Evolutionary conservation across 64 coral and sea anemone species (phyloP).

Genomic region (Actinia equina): DNA sequence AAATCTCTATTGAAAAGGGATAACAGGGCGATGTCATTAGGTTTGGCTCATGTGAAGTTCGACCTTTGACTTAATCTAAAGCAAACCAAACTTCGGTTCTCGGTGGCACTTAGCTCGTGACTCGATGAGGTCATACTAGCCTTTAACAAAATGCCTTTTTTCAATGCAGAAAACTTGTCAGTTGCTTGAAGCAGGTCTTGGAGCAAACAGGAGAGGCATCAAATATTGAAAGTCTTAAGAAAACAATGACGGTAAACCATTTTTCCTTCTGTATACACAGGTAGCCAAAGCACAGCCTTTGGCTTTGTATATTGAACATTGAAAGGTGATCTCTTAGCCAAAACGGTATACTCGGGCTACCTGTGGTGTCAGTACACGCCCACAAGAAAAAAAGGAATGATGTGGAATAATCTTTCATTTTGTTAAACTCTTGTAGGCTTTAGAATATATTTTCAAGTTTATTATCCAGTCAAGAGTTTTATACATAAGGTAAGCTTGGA

Average conservation of each 20-base stretch:
- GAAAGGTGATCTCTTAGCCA: too few species aligned
- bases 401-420: neutral
- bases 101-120: too few species aligned
- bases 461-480: conserved; percentile 94
- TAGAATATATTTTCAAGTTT: conserved; percentile 94
- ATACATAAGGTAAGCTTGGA: conserved; percentile 48
- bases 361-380: too few species aligned
- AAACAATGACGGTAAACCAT: conserved; percentile 52
- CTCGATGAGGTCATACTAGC: too few species aligned
- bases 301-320: too few species aligned
- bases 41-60: too few species aligned
- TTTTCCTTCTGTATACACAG: neutral
- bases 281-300: too few species aligned
- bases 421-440: conserved; percentile 31
- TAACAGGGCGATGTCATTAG: too few species aligned
- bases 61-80: too few species aligned
- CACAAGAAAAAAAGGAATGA: neutral
- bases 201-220: conserved; percentile 54
- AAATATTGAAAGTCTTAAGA: conserved; percentile 72
- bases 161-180: conserved; percentile 64
- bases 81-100: too few species aligned
- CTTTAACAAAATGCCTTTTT: neutral
- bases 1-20: too few species aligned
- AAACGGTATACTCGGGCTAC: too few species aligned
- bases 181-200: conserved; percentile 62